These are phyloP conservation scores for Catostylus mosaicus DNA, from an alignment of 30 jellyfish, hydroid and myxozoan genomes.

Conservation along the genomic window DNA sequence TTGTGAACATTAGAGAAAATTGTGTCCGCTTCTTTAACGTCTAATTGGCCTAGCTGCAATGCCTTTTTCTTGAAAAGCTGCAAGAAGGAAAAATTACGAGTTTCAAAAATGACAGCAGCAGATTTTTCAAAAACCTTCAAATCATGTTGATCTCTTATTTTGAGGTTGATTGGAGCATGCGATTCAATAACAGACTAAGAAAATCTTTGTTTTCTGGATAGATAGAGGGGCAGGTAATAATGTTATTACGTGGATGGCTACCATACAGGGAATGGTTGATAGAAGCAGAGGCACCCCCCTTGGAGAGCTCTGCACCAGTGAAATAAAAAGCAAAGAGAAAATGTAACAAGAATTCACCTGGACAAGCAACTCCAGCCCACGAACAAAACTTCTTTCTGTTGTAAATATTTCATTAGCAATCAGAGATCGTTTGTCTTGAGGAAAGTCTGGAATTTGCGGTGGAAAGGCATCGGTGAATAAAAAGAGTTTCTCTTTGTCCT, in stretches of 20 bases:
- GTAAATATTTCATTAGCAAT: slow-evolving; percentile 90
- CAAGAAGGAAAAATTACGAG: background rate
- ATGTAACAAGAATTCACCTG: background rate
- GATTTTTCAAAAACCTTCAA: no score
- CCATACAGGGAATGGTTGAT: no score
- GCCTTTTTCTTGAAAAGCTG: slow-evolving; percentile 81
- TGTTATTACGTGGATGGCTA: no score
- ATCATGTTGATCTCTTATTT: no score
- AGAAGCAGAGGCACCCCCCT: no score
- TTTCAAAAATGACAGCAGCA: no score
- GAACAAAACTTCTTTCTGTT: slow-evolving; percentile 87
- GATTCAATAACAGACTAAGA: no score
- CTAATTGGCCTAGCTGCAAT: slow-evolving; percentile 57
- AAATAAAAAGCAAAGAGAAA: background rate
- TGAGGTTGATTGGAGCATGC: no score
- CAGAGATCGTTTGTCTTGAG: slow-evolving; percentile 92
- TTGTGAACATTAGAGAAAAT: slow-evolving; percentile 75
- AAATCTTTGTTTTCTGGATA: no score
- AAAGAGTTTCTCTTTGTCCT: slow-evolving; percentile 68
- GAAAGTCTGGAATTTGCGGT: slow-evolving; percentile 72
- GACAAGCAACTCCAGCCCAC: slow-evolving; percentile 82
- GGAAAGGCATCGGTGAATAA: slow-evolving; percentile 93
- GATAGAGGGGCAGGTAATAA: no score
- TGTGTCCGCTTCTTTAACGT: slow-evolving; percentile 70
- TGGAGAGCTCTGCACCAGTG: no score